A percentile compares a stretch with the other conserved stretches of the same genome.
These are phyloP conservation scores for Hirtodrosophila duncani DNA, from an alignment of 2,888 invertebrate genomes.

Conservation along the genomic window DNA sequence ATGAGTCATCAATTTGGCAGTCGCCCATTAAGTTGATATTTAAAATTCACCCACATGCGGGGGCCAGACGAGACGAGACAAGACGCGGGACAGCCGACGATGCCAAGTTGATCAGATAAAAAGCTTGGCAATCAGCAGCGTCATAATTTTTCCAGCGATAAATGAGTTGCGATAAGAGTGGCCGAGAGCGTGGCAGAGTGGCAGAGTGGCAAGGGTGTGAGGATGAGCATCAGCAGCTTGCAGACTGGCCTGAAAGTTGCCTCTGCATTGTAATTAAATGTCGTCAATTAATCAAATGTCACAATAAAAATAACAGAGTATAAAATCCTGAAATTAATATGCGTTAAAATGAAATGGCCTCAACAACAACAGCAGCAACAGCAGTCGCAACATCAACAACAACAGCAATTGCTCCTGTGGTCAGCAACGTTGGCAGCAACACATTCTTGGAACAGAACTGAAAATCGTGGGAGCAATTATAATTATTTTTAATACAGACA, in stretches of 20 bases:
- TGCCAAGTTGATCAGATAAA: constrained; percentile 59
- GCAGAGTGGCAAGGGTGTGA: no score
- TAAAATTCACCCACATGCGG: constrained; percentile 53
- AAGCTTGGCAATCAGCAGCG: constrained; percentile 66
- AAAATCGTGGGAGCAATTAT: constrained; percentile 79
- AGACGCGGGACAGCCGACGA: not conserved
- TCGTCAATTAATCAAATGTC: constrained; percentile 79
- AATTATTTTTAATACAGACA: constrained; percentile 75
- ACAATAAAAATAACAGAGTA: constrained; percentile 73
- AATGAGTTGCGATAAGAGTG: constrained; percentile 75
- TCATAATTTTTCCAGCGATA: constrained; percentile 77
- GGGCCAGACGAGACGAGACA: constrained; percentile 2
- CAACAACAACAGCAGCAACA: constrained; percentile 51
- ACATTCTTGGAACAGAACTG: constrained; percentile 70
- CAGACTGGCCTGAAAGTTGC: constrained; percentile 11
- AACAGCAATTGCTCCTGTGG: constrained; percentile 53
- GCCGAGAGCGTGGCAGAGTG: constrained; percentile 40
- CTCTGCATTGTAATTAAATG: constrained; percentile 77
- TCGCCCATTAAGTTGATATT: constrained; percentile 40
- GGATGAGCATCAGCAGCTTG: constrained; percentile 13
- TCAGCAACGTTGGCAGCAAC: constrained; percentile 32
- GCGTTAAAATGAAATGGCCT: constrained; percentile 72
- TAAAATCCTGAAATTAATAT: constrained; percentile 74
- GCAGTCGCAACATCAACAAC: constrained; percentile 40
- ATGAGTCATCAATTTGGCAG: constrained; percentile 57